Evolutionary conservation across 1,140 invertebrate genomes (phyloP).

Genomic region (Piezodorus guildinii): DNA sequence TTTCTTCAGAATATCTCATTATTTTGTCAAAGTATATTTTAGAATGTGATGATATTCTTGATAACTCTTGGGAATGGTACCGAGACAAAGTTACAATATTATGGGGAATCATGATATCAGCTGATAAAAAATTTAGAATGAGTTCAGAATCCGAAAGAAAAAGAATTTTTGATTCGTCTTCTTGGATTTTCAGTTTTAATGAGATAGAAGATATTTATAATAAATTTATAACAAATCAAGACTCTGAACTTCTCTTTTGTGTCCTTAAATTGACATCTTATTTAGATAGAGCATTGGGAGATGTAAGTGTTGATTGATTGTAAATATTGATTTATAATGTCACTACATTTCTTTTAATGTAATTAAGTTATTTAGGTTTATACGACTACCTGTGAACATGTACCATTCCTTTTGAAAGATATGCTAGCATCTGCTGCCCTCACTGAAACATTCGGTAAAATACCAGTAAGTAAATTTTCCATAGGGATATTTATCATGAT

Average conservation of each 20-base stretch:
- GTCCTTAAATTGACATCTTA: neutral
- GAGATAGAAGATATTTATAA: neutral
- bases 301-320: neutral
- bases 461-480: neutral
- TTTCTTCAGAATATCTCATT: too few relatives aligned
- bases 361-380: neutral
- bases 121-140: neutral
- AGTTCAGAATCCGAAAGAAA: neutral
- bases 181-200: neutral
- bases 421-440: neutral
- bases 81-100: neutral
- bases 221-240: neutral
- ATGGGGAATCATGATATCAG: neutral
- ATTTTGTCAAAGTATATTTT: neutral
- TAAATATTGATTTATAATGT: neutral
- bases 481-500: too few relatives aligned
- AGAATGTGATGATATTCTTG: neutral
- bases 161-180: neutral
- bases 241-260: neutral
- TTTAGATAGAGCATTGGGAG: neutral
- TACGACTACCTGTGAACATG: neutral
- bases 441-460: neutral
- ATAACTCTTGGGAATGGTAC: constrained; percentile 2
- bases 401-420: constrained; percentile 6
- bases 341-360: neutral